These are phyloP conservation scores for Adelges cooleyi DNA, from an alignment of 1,140 invertebrate species.

Conservation along the genomic window DNA sequence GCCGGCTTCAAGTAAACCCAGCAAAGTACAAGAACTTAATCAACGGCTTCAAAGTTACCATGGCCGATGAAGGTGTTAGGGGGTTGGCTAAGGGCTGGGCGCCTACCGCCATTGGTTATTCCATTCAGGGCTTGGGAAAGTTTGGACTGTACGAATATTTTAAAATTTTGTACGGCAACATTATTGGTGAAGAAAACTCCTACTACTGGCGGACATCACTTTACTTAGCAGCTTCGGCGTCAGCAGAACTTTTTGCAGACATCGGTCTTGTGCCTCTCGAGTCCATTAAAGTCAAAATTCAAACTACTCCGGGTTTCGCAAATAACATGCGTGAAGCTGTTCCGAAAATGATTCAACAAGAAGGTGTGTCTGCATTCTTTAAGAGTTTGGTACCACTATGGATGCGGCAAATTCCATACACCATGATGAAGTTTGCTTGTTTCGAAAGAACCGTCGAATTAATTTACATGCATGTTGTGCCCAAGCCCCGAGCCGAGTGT, in stretches of 20 bases:
- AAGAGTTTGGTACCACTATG: slow-evolving; percentile 70
- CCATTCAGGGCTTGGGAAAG: slow-evolving; percentile 54
- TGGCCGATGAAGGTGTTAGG: slow-evolving; percentile 54
- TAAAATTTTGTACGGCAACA: slow-evolving; percentile 57
- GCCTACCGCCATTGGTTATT: slow-evolving; percentile 70
- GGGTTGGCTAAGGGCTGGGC: slow-evolving; percentile 72
- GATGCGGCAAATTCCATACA: slow-evolving; percentile 76
- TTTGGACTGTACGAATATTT: slow-evolving; percentile 74
- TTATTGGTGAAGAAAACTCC: slow-evolving; percentile 62
- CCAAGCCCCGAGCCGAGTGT: slow-evolving; percentile 66
- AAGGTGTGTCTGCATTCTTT: slow-evolving; percentile 55
- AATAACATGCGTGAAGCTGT: slow-evolving; percentile 55
- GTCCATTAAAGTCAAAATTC: slow-evolving; percentile 59
- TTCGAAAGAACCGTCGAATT: slow-evolving; percentile 76
- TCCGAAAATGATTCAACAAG: slow-evolving; percentile 51
- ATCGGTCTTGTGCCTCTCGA: slow-evolving; percentile 70
- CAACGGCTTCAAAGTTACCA: slow-evolving; percentile 53
- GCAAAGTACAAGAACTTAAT: slow-evolving; percentile 58
- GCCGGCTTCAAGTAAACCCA: slow-evolving; percentile 62
- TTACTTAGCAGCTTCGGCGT: slow-evolving; percentile 70
- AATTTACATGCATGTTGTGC: slow-evolving; percentile 61
- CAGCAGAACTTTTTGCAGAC: slow-evolving; percentile 74
- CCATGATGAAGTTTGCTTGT: slow-evolving; percentile 86
- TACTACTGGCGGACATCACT: slow-evolving; percentile 63
- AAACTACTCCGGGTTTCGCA: slow-evolving; percentile 65